phyloP scores from a whole-genome alignment of 2,797 vertebrate genomes.

The Podarcis lilfordi region DNA sequence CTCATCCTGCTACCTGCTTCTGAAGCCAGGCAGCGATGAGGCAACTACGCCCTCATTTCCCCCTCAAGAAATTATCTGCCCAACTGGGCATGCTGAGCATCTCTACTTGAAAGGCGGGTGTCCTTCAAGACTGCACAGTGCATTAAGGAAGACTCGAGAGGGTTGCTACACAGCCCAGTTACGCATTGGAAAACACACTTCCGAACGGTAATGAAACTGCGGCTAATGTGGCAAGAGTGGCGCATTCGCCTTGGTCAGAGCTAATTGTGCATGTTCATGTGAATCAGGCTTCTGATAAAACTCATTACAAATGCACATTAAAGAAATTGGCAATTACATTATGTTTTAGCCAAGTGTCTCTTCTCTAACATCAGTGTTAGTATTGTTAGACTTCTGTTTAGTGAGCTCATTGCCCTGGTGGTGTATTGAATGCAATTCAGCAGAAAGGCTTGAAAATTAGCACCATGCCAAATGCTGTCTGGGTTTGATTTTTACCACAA shows the following conservation, averaged over 20 bases:
- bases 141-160: conserved; percentile 44
- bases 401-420: conserved; percentile 40
- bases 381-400: conserved; percentile 66
- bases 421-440: conserved; percentile 57
- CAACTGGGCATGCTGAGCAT: not conserved
- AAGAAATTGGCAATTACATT: conserved; percentile 73
- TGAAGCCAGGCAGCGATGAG: not conserved
- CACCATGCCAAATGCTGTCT: conserved; percentile 6
- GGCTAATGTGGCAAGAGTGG: conserved; percentile 63
- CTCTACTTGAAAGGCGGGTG: conserved; percentile 45
- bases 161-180: conserved; percentile 53
- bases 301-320: conserved; percentile 76
- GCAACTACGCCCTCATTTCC: not conserved
- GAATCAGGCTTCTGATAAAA: conserved; percentile 76
- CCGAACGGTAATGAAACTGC: conserved; percentile 70
- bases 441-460: conserved; percentile 45
- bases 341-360: conserved; percentile 74
- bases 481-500: conserved; percentile 14
- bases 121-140: conserved; percentile 45
- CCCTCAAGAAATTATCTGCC: not conserved
- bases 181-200: conserved; percentile 59
- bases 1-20: not conserved
- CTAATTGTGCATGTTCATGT: conserved; percentile 74
- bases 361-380: conserved; percentile 67
- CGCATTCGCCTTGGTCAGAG: conserved; percentile 65